phyloP scores from a whole-genome alignment of 2,888 invertebrate genomes.

The Protophormia terraenovae region DNA sequence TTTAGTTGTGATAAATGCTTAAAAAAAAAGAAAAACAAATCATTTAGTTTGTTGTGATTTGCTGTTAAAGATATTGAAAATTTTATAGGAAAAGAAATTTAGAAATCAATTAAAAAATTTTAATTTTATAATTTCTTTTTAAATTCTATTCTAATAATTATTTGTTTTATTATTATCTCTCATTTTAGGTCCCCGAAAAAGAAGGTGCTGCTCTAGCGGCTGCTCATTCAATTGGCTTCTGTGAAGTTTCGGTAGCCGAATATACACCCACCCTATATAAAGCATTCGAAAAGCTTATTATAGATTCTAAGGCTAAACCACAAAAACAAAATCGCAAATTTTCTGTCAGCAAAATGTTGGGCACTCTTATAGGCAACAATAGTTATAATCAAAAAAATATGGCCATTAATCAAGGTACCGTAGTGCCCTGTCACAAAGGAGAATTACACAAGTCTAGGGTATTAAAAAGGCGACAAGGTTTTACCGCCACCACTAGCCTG shows the following conservation, averaged over 20 bases:
- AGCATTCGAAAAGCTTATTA: slow-evolving; percentile 87
- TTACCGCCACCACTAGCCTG: slow-evolving; percentile 86
- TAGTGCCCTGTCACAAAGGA: slow-evolving; percentile 84
- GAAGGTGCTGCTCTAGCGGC: slow-evolving; percentile 87
- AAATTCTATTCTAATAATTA: background rate
- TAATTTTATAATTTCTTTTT: background rate
- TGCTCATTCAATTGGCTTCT: slow-evolving; percentile 87
- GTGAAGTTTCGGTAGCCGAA: slow-evolving; percentile 91
- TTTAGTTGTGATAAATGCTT: too few species aligned
- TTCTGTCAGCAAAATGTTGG: slow-evolving; percentile 91
- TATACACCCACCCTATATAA: slow-evolving; percentile 88
- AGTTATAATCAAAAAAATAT: slow-evolving; percentile 74
- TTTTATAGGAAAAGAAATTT: too few species aligned
- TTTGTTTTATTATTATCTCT: background rate
- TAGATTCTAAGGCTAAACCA: slow-evolving; percentile 84
- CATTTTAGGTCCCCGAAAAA: slow-evolving; percentile 86
- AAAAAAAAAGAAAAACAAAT: too few species aligned
- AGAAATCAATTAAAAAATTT: too few species aligned
- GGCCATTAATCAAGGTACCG: slow-evolving; percentile 82
- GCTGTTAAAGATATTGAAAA: too few species aligned
- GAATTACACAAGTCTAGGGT: slow-evolving; percentile 84
- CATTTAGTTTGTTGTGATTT: too few species aligned
- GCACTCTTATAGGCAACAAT: slow-evolving; percentile 75
- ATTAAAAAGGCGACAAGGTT: slow-evolving; percentile 83
- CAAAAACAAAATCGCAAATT: slow-evolving; percentile 86